Evolutionary conservation across 2,113 vertebrate species (phyloP), one percentile per base, ranked within the genome.

Genomic region (Fukomys damarensis): DNA sequence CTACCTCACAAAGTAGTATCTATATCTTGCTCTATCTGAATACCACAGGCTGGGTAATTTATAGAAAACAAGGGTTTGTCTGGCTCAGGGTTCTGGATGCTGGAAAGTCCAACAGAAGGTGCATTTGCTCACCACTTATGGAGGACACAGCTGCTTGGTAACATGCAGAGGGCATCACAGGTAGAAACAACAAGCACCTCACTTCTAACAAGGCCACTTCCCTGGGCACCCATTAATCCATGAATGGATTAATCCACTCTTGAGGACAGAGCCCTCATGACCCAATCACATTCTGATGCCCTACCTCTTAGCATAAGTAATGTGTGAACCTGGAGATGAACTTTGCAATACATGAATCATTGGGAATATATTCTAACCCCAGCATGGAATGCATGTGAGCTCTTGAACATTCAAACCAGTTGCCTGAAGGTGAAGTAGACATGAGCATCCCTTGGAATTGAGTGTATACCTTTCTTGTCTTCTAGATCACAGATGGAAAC

Each of bases 401-500:
- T 49, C 38, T 28, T 58, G 46, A n/a, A 38, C 26, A 8, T 16
- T 43, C 65, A 30, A 7, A 10, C 1, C 3, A 59, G 30, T 9
- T 3, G 14, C 52, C 0, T 7, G 92, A 83, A 28, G 0, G 19
- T 56, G 49, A 49, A 61, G 35, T 28, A 1, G 72, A 82, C 14
- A 4, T 43, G 9, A 68, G 35, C 1, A 0, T 5, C 10, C 10
- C 14, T 65, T 4, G 0, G 56, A n/a, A 54, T 17, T 28, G 52
- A 82, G 30, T 16, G 20, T 1, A 20, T 1, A 3, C 8, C 24
- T 56, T 54, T 38, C 41, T n/a, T 30, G 30, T 20, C 77, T 93
- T 19, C 14, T 28, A 81, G 68, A 35, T 46, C 35, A 22, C 5
- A 17, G 11, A 24, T 13, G 56, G 19, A 77, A 84, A 38, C 52